A percentile compares a stretch with the other conserved stretches of the same genome.
Conservation (phyloP, 2,113 vertebrate species). For the Myotis lucifugus region DNA sequence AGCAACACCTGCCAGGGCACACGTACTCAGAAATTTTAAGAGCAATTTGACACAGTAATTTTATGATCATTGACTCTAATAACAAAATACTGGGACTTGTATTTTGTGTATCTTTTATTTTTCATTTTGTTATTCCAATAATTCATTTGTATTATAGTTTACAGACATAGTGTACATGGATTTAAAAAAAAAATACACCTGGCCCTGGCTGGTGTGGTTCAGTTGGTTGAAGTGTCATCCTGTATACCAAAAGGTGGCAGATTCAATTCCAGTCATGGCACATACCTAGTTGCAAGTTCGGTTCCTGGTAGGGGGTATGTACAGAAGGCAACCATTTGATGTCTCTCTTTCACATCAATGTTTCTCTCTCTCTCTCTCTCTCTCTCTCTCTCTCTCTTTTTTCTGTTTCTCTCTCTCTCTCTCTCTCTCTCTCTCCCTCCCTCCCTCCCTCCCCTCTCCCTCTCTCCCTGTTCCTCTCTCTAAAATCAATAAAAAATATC, state of each 20-base stretch:
- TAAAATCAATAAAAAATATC: background rate
- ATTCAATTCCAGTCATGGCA: background rate
- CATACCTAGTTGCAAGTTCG: background rate
- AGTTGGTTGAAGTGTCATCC: background rate
- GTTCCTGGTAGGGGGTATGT: background rate
- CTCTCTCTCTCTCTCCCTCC: background rate
- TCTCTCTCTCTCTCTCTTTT: background rate
- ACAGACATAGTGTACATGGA: background rate
- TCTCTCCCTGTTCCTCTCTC: background rate
- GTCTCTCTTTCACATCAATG: background rate
- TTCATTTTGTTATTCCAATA: slow-evolving; percentile 18
- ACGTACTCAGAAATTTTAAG: slow-evolving; percentile 19
- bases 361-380: background rate
- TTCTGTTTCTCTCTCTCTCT: background rate
- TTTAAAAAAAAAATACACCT: background rate
- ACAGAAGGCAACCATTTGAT: background rate
- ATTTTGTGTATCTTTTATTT: background rate
- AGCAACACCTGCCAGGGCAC: too few relatives aligned
- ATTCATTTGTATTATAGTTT: background rate
- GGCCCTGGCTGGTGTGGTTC: background rate
- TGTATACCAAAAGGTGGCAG: background rate
- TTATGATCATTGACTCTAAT: background rate
- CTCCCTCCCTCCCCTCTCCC: background rate
- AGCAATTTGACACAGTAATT: background rate
- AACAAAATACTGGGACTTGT: background rate